Percentiles rank a stretch among this genome's conserved stretches.
Conservation (phyloP, 2,888 invertebrate genomes). For the Parnassius glacialis region DNA sequence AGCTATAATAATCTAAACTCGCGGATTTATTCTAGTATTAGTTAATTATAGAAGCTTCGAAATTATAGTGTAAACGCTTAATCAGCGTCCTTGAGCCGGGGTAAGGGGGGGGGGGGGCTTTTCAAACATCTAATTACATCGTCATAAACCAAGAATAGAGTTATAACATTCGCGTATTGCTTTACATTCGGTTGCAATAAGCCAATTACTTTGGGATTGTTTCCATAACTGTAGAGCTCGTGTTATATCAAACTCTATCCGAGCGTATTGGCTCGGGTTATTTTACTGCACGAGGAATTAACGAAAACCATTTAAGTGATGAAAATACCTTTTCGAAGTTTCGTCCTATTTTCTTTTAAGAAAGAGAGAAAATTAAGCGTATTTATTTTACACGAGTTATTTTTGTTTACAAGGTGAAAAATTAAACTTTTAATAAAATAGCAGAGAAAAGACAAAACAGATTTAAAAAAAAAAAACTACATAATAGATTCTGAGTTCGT, state of each 20-base stretch:
- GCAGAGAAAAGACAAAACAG: no score
- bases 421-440: no score
- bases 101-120: no score
- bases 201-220: constrained; percentile 53
- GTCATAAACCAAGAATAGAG: constrained; percentile 49
- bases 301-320: constrained; percentile 44
- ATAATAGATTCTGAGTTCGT: no score
- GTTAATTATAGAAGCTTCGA: constrained; percentile 6
- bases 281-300: constrained; percentile 35
- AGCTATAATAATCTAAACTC: neutral
- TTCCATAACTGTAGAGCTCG: constrained; percentile 56
- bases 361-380: no score
- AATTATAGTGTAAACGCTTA: constrained; percentile 14
- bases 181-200: constrained; percentile 46
- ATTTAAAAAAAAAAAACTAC: no score
- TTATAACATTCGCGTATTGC: constrained; percentile 46
- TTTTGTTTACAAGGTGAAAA: no score
- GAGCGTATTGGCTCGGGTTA: constrained; percentile 27
- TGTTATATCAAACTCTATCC: constrained; percentile 35
- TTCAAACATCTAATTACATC: constrained; percentile 47
- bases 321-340: neutral
- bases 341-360: neutral
- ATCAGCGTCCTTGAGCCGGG: neutral
- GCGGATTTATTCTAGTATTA: neutral
- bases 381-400: no score